Evolutionary conservation across 2,888 invertebrate species (phyloP).

Genomic region (Acleris sparsana): DNA sequence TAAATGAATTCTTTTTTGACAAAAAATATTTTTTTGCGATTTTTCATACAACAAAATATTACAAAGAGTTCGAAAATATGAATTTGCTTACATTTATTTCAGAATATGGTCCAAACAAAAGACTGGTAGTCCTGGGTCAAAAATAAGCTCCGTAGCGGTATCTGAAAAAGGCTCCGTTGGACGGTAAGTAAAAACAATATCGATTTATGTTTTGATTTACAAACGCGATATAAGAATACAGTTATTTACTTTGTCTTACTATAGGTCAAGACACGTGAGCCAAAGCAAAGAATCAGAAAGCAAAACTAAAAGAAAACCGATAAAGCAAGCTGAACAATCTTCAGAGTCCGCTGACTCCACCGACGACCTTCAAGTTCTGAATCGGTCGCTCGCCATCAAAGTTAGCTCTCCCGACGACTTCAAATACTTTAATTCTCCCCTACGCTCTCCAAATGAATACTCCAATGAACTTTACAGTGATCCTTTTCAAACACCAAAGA

Average conservation of each 20-base stretch:
- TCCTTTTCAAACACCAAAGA: constrained; percentile 61
- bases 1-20: too few species aligned
- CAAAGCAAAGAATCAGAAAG: constrained; percentile 55
- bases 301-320: constrained; percentile 52
- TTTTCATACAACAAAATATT: too few species aligned
- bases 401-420: constrained; percentile 85
- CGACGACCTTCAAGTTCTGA: constrained; percentile 76
- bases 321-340: constrained; percentile 58
- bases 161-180: constrained; percentile 56
- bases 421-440: constrained; percentile 83
- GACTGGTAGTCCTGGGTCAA: constrained; percentile 47
- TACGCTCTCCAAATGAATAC: constrained; percentile 63
- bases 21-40: too few species aligned
- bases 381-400: constrained; percentile 81
- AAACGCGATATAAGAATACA: constrained; percentile 7
- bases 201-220: constrained; percentile 11
- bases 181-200: constrained; percentile 48
- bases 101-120: constrained; percentile 77
- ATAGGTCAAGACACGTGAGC: constrained; percentile 57
- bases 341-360: constrained; percentile 77
- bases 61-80: too few species aligned
- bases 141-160: constrained; percentile 51
- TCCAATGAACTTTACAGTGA: constrained; percentile 67
- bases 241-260: constrained; percentile 31
- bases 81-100: constrained; percentile 21